Conservation (phyloP, 2,113 vertebrate genomes). For the Euleptes europaea region DNA sequence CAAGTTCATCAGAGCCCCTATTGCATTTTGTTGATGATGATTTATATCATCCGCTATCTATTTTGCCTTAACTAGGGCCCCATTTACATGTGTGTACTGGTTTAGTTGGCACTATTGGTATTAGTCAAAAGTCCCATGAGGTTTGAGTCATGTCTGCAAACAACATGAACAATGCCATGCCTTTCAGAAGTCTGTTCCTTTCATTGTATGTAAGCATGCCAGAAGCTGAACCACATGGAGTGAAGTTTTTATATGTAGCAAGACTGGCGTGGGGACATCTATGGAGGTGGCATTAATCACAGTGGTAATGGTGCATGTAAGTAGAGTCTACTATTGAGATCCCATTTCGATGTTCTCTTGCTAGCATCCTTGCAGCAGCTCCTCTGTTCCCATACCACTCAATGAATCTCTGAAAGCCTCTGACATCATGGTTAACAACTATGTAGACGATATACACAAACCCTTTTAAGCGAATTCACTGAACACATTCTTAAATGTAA, state of each 20-base stretch:
- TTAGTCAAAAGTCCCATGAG: not conserved
- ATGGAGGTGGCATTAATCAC: not conserved
- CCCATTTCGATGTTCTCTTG: not conserved
- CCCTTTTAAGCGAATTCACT: not conserved
- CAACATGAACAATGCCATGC: not conserved
- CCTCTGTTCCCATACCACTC: not conserved
- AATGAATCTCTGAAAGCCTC: not conserved
- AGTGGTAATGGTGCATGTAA: not conserved
- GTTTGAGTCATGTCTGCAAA: not conserved
- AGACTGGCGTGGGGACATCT: not conserved
- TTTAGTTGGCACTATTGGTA: not conserved
- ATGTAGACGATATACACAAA: not conserved
- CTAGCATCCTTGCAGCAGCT: not conserved
- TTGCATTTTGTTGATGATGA: not conserved
- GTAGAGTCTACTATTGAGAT: not conserved
- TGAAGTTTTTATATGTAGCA: not conserved
- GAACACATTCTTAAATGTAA: not conserved
- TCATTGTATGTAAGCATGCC: not conserved
- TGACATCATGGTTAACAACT: not conserved
- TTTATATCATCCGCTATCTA: not conserved
- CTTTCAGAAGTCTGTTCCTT: not conserved
- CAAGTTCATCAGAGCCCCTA: not conserved
- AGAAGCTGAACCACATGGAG: not conserved
- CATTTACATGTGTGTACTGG: not conserved
- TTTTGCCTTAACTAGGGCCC: not conserved